Evolutionary conservation across 2,113 vertebrate species (phyloP).

Genomic region (Todiramphus saurophagus): DNA sequence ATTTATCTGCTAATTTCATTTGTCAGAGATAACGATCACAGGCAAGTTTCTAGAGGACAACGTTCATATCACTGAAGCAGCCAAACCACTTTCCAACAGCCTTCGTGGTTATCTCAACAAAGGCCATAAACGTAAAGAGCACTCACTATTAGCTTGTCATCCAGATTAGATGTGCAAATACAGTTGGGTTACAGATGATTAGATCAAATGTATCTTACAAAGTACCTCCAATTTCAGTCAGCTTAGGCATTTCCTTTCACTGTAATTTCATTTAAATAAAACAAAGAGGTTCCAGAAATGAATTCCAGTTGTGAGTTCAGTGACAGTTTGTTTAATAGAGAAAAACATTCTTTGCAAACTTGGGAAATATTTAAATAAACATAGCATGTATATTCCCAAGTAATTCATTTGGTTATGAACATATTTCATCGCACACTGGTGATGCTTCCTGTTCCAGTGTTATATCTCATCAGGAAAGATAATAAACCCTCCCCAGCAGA

Average conservation of each 20-base stretch:
- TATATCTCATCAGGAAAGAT: conserved; percentile 13
- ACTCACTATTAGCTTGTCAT: not conserved
- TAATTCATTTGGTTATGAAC: conserved; percentile 19
- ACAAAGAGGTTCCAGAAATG: not conserved
- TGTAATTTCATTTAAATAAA: not conserved
- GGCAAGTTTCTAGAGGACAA: not conserved
- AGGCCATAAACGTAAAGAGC: not conserved
- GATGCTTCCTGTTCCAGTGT: conserved; percentile 17
- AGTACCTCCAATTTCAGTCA: not conserved
- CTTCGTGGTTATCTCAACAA: not conserved
- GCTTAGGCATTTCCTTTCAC: not conserved
- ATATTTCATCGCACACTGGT: not conserved
- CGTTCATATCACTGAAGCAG: not conserved
- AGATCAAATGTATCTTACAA: not conserved
- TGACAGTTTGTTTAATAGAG: not conserved
- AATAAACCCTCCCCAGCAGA: not conserved
- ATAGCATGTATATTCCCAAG: not conserved
- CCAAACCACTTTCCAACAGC: not conserved
- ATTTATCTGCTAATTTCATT: not conserved
- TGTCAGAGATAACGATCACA: not conserved
- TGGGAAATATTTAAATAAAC: conserved; percentile 42
- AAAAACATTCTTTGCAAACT: conserved; percentile 37
- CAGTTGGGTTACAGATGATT: not conserved
- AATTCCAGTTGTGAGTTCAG: conserved; percentile 23
- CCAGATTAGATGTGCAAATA: not conserved